Evolutionary conservation across 2,888 invertebrate genomes (phyloP).

Genomic region (Cheilosia urbana): DNA sequence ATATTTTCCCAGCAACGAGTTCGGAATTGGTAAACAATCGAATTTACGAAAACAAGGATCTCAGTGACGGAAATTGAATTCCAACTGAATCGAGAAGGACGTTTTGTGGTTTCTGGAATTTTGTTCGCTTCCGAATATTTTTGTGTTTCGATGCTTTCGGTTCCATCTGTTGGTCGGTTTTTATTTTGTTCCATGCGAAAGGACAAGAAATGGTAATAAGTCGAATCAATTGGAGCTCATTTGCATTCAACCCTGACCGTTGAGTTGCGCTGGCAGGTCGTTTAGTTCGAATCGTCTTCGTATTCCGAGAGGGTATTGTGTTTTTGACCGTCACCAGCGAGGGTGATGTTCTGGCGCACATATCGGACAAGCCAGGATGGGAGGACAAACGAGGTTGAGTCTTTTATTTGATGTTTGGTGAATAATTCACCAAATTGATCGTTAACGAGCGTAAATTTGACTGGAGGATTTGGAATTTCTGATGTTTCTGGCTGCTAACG

Average conservation of each 20-base stretch:
- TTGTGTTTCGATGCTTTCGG: not conserved
- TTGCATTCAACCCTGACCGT: slow-evolving; percentile 73
- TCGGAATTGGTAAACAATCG: slow-evolving; percentile 46
- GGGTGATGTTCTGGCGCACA: not conserved
- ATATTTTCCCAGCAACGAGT: slow-evolving; percentile 45
- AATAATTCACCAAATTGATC: slow-evolving; percentile 69
- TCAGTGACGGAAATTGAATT: slow-evolving; percentile 56
- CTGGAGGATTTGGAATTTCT: slow-evolving; percentile 18
- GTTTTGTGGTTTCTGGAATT: slow-evolving; percentile 26
- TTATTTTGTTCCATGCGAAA: slow-evolving; percentile 50
- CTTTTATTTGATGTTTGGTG: slow-evolving; percentile 63
- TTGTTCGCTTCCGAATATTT: slow-evolving; percentile 31
- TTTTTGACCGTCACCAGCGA: slow-evolving; percentile 50
- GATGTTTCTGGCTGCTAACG: slow-evolving; percentile 25
- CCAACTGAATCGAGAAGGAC: slow-evolving; percentile 25
- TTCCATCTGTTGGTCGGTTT: slow-evolving; percentile 16
- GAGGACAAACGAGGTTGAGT: slow-evolving; percentile 12
- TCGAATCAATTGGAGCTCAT: slow-evolving; percentile 63
- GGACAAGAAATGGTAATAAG: slow-evolving; percentile 71
- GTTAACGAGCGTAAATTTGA: slow-evolving; percentile 66
- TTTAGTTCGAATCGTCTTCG: slow-evolving; percentile 13
- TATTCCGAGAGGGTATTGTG: slow-evolving; percentile 23
- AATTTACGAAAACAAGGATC: slow-evolving; percentile 17
- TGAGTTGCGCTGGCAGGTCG: slow-evolving; percentile 15
- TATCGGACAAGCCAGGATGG: not conserved